Conservation (phyloP, 2,113 vertebrate genomes). For the Todiramphus saurophagus region DNA sequence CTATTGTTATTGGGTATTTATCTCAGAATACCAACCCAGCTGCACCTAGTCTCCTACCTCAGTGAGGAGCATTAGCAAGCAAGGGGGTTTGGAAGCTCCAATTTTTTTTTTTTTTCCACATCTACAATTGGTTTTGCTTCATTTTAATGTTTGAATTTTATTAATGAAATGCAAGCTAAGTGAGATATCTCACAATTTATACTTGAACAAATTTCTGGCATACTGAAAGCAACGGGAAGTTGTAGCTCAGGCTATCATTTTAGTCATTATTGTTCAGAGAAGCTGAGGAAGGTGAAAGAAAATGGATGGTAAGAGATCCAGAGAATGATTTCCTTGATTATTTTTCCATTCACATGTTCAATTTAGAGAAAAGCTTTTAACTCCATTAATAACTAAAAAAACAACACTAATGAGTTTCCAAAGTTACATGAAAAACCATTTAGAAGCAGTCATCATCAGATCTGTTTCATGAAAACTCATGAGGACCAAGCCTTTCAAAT, state of each 20-base stretch:
- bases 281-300: not conserved
- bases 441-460: conserved; percentile 5
- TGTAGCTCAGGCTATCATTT: not conserved
- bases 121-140: not conserved
- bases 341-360: not conserved
- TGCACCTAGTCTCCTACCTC: too few relatives aligned
- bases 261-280: not conserved
- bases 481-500: conserved; percentile 36
- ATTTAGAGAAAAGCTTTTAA: conserved; percentile 33
- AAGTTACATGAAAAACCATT: conserved; percentile 36
- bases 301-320: not conserved
- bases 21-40: too few relatives aligned
- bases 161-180: not conserved
- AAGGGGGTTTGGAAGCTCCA: too few relatives aligned
- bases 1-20: too few relatives aligned
- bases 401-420: conserved; percentile 14
- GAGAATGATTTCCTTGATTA: not conserved
- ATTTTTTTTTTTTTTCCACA: not conserved
- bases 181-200: not conserved
- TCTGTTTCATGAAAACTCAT: conserved; percentile 13
- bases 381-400: not conserved
- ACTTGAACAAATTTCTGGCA: not conserved
- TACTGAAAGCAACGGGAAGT: not conserved
- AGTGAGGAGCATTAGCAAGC: too few relatives aligned
- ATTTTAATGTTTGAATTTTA: not conserved